These are phyloP conservation scores for Melolontha melolontha DNA, from an alignment of 2,888 invertebrate species.

Conservation along the genomic window DNA sequence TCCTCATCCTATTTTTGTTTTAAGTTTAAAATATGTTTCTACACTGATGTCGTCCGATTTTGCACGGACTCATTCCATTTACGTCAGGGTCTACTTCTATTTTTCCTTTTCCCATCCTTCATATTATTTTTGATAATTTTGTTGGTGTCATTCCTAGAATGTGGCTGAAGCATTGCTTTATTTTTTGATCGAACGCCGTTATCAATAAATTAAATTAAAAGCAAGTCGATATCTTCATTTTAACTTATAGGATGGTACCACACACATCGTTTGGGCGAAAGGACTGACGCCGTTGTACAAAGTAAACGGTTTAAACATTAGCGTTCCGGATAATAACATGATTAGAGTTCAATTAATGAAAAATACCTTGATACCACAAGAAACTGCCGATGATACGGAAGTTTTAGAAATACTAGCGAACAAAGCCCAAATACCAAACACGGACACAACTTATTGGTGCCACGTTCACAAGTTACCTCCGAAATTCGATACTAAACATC, in stretches of 20 bases:
- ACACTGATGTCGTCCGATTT: too few relatives aligned
- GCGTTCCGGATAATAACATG: constrained; percentile 72
- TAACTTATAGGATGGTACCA: constrained; percentile 85
- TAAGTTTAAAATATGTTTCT: too few relatives aligned
- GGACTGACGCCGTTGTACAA: constrained; percentile 81
- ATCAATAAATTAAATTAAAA: too few relatives aligned
- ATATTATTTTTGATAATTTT: too few relatives aligned
- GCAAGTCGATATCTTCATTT: too few relatives aligned
- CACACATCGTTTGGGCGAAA: constrained; percentile 87
- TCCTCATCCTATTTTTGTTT: too few relatives aligned
- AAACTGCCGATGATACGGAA: constrained; percentile 62
- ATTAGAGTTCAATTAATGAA: constrained; percentile 81
- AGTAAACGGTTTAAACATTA: constrained; percentile 74
- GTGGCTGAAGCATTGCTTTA: too few relatives aligned
- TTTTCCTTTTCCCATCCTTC: too few relatives aligned
- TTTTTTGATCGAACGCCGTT: too few relatives aligned
- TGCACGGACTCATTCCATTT: too few relatives aligned
- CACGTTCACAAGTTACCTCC: constrained; percentile 84
- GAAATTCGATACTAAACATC: constrained; percentile 77
- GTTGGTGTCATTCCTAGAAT: too few relatives aligned
- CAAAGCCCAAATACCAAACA: constrained; percentile 79
- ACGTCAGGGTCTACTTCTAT: too few relatives aligned
- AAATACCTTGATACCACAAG: constrained; percentile 57
- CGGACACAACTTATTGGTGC: constrained; percentile 98
- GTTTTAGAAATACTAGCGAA: constrained; percentile 72